These are phyloP conservation scores for Cyprinodon variegatus DNA, from an alignment of 2,113 vertebrate genomes.

Conservation along the genomic window DNA sequence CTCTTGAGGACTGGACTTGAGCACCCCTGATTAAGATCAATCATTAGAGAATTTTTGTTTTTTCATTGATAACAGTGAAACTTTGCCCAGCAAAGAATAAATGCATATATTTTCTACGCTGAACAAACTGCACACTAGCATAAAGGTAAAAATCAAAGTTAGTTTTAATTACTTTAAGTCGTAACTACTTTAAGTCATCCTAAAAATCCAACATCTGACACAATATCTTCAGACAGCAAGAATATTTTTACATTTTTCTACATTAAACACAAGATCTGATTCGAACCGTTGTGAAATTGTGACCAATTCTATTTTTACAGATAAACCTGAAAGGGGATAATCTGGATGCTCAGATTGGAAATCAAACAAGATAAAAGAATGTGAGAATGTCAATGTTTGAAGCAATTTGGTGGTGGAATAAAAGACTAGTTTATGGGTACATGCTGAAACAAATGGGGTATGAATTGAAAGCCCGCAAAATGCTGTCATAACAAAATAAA, in stretches of 20 bases:
- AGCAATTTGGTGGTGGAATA: background rate
- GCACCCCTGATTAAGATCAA: slow-evolving; percentile 40
- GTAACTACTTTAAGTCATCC: background rate
- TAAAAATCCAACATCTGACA: background rate
- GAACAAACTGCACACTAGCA: background rate
- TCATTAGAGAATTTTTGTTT: slow-evolving; percentile 47
- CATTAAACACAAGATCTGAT: background rate
- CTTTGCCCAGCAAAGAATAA: slow-evolving; percentile 30
- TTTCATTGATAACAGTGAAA: slow-evolving; percentile 20
- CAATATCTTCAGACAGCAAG: background rate
- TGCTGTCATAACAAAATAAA: background rate
- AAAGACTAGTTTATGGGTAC: background rate
- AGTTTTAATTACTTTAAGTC: background rate
- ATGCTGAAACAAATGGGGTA: background rate
- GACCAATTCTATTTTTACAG: background rate
- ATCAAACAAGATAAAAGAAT: background rate
- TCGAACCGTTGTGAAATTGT: background rate
- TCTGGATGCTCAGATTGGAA: background rate
- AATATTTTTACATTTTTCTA: too few relatives aligned
- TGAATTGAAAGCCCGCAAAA: background rate
- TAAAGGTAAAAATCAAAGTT: background rate
- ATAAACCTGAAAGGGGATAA: background rate
- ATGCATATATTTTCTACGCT: slow-evolving; percentile 14
- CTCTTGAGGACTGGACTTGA: too few relatives aligned
- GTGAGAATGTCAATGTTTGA: background rate